Evolutionary conservation across 2,113 vertebrate species (phyloP).

Genomic region (Bubo bubo): DNA sequence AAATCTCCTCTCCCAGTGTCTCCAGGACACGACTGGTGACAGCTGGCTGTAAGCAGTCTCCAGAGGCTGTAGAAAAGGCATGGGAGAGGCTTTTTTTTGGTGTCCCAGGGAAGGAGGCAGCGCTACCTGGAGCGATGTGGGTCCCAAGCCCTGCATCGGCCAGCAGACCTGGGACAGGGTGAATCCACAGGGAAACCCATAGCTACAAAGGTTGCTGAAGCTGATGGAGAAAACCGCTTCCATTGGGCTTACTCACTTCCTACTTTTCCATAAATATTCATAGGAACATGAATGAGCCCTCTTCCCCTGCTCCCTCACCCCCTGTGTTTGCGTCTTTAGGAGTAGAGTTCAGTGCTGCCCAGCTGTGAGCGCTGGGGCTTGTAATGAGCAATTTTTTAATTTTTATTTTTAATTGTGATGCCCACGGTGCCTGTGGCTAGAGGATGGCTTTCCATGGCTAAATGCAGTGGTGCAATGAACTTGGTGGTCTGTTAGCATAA

Average conservation of each 20-base stretch:
- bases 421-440: not conserved
- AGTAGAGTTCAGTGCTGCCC: not conserved
- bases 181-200: not conserved
- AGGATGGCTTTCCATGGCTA: not conserved
- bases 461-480: not conserved
- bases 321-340: not conserved
- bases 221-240: not conserved
- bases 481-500: not conserved
- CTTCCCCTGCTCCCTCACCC: not conserved
- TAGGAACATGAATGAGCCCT: not conserved
- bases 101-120: not conserved
- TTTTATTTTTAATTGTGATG: not conserved
- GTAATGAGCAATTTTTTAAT: no score
- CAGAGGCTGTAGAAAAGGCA: not conserved
- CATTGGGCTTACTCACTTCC: not conserved
- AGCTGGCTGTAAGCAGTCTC: not conserved
- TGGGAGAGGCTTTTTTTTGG: not conserved
- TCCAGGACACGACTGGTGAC: not conserved
- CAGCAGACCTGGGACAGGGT: not conserved
- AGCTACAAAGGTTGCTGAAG: not conserved
- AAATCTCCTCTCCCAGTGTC: not conserved
- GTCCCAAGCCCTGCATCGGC: not conserved
- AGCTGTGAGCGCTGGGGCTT: not conserved
- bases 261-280: not conserved
- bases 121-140: fast-evolving